Base-by-base conservation (phyloP, 2,888 invertebrate species). In the Dione juno region DNA sequence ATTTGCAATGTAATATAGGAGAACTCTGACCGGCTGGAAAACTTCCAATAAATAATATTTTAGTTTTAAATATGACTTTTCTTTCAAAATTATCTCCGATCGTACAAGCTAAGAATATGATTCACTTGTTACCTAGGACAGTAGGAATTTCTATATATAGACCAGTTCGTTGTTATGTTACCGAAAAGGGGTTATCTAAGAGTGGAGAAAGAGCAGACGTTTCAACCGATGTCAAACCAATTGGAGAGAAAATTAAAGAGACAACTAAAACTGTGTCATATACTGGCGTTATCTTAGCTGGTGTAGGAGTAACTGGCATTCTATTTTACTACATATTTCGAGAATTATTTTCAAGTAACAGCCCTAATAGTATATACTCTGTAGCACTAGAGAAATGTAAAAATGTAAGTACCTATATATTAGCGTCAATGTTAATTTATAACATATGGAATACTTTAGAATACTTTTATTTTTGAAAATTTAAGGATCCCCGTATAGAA, bases 241-340 rank as follows among this genome's bases (percentile, higher is more conserved):
- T 96, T 11, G 95, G 95, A 14, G 95, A 96, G 80, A 96, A 95
- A 94, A 97, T 98, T 1, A 98, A 97, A 86, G 97, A 98, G 90
- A 97, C 97, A 16, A 97, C 98, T 1, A 98, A 98, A 89, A 98
- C 98, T 76, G 96, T 95, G 3, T 96, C 96, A 10, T 98, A 98
- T 82, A 94, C 96, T 78, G 96, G 96, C 14, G 95, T 99, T 1
- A 97, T 98, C 76, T 80, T 98, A 64, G 90, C 95, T 48, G 98
- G 98, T 1, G 85, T 98, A 71, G 97, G 96, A 50, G 95, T 98
- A 1, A 97, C 97, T 52, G 96, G 96, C 35, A 90, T 96, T 3
- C 95, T 98, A 85, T 96, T 97, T 82, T 98, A 96, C 86, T 95
- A 96, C 66, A 95, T 98, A 71, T 96, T 97, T 79, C 94, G 95